Percentiles rank a stretch among this genome's conserved stretches.
phyloP scores from a whole-genome alignment of 2,888 invertebrate genomes.

The Smittia aterrima region DNA sequence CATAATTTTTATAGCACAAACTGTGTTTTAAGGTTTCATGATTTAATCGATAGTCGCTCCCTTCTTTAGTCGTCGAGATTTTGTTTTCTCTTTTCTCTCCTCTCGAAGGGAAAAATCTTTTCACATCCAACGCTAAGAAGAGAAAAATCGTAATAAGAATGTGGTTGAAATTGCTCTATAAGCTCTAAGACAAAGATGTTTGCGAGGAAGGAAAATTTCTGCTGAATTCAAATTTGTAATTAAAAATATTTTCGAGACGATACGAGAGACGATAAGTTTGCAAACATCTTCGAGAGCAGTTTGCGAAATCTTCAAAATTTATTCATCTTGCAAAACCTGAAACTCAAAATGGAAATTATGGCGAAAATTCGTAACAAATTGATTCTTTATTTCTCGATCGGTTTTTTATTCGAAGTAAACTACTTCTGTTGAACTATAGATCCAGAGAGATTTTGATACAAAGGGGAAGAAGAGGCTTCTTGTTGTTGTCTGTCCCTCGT shows the following conservation, averaged over 20 bases:
- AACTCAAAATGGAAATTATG: too few relatives aligned
- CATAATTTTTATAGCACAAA: conserved; percentile 41
- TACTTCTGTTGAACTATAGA: too few relatives aligned
- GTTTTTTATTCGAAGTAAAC: too few relatives aligned
- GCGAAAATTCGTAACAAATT: too few relatives aligned
- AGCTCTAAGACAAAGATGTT: not conserved
- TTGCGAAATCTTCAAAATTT: too few relatives aligned
- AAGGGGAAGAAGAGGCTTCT: too few relatives aligned
- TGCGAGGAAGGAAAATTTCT: not conserved
- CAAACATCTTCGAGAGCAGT: too few relatives aligned
- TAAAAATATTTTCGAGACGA: not conserved
- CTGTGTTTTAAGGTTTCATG: conserved; percentile 42
- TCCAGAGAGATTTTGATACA: too few relatives aligned
- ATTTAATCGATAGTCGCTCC: conserved; percentile 41
- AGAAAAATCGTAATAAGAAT: conserved; percentile 1
- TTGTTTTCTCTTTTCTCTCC: not conserved
- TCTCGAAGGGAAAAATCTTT: conserved; percentile 4
- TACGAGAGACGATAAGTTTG: too few relatives aligned
- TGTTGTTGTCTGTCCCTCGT: too few relatives aligned
- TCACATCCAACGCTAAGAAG: not conserved
- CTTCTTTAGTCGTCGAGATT: conserved; percentile 38
- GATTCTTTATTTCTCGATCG: too few relatives aligned
- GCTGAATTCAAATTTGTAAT: conserved; percentile 1
- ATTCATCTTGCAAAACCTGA: too few relatives aligned
- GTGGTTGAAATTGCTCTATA: conserved; percentile 8